Conservation (phyloP, 2,113 vertebrate species). For the Melanerpes aurifrons region DNA sequence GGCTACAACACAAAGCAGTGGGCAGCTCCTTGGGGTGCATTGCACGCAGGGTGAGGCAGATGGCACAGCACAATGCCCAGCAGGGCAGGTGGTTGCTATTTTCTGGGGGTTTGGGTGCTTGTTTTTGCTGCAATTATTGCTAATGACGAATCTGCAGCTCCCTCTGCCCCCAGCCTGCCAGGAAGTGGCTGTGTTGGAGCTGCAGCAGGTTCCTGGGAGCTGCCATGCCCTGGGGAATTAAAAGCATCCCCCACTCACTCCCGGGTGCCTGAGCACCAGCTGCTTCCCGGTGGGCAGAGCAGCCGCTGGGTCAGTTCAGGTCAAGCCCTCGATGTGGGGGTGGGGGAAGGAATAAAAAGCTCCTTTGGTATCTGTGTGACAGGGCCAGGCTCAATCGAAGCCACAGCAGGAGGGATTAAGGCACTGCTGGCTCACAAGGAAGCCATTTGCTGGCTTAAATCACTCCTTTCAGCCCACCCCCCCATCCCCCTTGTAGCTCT, state of each 20-base stretch:
- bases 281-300: not conserved
- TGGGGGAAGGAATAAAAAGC: not conserved
- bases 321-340: not conserved
- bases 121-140: not conserved
- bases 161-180: not conserved
- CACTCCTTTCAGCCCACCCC: not conserved
- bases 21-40: not conserved
- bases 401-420: slow-evolving; percentile 23
- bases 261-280: not conserved
- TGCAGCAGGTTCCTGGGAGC: not conserved
- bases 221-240: not conserved
- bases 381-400: not conserved
- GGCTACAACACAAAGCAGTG: not conserved
- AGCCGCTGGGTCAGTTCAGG: not conserved
- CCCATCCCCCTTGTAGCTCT: not conserved
- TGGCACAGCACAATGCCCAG: not conserved
- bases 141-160: not conserved
- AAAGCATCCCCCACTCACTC: not conserved
- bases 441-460: slow-evolving; percentile 2
- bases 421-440: not conserved
- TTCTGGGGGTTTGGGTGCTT: rapidly evolving
- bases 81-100: not conserved
- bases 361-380: not conserved
- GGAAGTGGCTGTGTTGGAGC: not conserved
- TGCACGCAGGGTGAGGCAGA: not conserved